Evolutionary conservation across 2,797 vertebrate species (phyloP), one percentile per base, ranked within the genome.

Genomic region (Craterocephalus amniculus): DNA sequence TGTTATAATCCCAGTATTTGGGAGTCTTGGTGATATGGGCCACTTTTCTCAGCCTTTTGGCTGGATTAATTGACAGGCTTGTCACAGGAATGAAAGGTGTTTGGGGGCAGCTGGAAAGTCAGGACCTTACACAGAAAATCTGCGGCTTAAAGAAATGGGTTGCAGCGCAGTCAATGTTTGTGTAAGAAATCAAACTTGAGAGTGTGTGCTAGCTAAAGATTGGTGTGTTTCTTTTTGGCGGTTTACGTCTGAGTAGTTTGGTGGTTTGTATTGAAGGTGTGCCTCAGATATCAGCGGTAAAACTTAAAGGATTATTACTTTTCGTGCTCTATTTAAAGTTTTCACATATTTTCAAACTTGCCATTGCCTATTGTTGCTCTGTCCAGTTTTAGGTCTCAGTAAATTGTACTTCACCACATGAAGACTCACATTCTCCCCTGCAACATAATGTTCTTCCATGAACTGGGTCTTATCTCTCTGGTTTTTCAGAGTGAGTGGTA

Each of bases 21-120:
- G 72, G 65, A 58, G 63, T 73, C 74, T 65, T 59, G 66, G 67
- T 83, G 83, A 89, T 79, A 79, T 52, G 72, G 80, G 74, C 38
- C 72, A 82, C 61, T 73, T 87, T 90, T 72, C 83, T 81, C 66
- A 72, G 58, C 57, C 57, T 82, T 83, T 89, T 78, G 68, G 63
- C 70, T 78, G 66, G 81, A 88, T 86, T 85, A 83, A 88, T 92
- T 83, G 83, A 87, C 83, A 87, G 81, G 58, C 60, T 81, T 89
- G 78, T 82, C 78, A 83, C 65, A 63, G 51, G 69, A 79, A 66
- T 72, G 51, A 83, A 83, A 86, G 70, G 73, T 81, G 74, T 89
- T 84, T 80, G 65, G 75, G n/a, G 58, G 69, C 77, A 75, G 77
- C 74, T 66, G 40, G 29, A 70, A 84, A 84, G 78, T 80, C 72